Percentiles rank a stretch among this genome's conserved stretches.
These are phyloP conservation scores for Leucophenga maculata DNA, from an alignment of 2,888 invertebrate genomes.

Conservation along the genomic window DNA sequence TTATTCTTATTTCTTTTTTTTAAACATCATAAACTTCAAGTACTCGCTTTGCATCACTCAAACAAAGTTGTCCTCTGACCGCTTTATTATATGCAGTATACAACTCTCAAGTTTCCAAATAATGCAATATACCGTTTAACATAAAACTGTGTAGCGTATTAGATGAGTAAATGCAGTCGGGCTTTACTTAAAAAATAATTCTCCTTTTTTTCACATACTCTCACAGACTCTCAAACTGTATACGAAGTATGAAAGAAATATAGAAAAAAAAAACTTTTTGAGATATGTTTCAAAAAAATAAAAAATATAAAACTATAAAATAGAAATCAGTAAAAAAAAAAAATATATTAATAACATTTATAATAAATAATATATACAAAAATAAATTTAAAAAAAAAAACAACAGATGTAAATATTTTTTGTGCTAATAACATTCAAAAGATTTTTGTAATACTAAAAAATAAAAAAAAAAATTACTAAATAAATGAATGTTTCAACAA, in stretches of 20 bases:
- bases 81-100: no score
- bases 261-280: background rate
- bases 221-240: no score
- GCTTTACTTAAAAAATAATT: no score
- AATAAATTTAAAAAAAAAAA: background rate
- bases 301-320: background rate
- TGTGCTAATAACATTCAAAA: background rate
- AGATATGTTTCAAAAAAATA: background rate
- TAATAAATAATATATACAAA: background rate
- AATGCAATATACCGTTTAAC: background rate
- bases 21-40: no score
- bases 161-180: no score
- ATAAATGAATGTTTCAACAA: background rate
- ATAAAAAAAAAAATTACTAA: background rate
- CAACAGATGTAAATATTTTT: slow-evolving; percentile 3
- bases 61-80: no score
- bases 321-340: background rate
- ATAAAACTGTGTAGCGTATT: no score
- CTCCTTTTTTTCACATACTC: no score
- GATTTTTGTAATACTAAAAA: slow-evolving; percentile 5
- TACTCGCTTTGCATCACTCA: no score
- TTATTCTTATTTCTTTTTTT: no score
- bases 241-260: background rate
- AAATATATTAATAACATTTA: background rate
- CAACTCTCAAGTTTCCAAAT: no score